Evolutionary conservation across 2,797 vertebrate species (phyloP), one percentile per base, ranked within the genome.

Genomic region (Xenentodon cancila): DNA sequence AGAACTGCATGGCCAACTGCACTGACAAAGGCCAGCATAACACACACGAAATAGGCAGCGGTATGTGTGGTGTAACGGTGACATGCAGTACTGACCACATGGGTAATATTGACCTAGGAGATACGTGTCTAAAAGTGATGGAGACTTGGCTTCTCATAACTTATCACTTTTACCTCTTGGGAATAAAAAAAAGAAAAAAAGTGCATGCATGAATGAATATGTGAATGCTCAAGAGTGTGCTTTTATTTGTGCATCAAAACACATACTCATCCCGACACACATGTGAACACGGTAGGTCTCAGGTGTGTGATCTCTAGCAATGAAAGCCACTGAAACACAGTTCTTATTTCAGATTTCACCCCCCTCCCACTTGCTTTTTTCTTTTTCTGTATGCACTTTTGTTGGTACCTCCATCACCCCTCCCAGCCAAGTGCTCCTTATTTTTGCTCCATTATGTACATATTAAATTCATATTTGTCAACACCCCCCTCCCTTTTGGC

Each of bases 251-350:
- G 74, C 51, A 60, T 62, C 32, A 59, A 70, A 25, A 75, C 48
- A 63, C 49, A 63, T 62, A 64, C 37, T 60, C 21, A 52, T 27
- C 57, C 53, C 59, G 62, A 70, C 72, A 67, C 32, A 53, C 44
- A 59, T n/a, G 67, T 68, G 64, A 55, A 71, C 53, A 68, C 1
- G 45, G 49, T 62, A 59, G 77, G 89, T 87, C 88, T 91, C 91
- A 92, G 89, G 88, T 92, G 91, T 87, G 85, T 79, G 84, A 82
- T 84, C 77, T 84, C 71, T 89, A 80, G 84, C 75, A 71, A 79
- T 80, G 64, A 87, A 81, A 85, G 77, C 75, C 69, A 84, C 81
- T 89, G 62, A 82, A 85, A 82, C 66, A 47, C 57, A 65, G 54
- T 62, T 63, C 55, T 75, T 77, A 64, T 85, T 79, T 56, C 45